phyloP scores from a whole-genome alignment of 2,797 vertebrate genomes.

The Spea hammondii region DNA sequence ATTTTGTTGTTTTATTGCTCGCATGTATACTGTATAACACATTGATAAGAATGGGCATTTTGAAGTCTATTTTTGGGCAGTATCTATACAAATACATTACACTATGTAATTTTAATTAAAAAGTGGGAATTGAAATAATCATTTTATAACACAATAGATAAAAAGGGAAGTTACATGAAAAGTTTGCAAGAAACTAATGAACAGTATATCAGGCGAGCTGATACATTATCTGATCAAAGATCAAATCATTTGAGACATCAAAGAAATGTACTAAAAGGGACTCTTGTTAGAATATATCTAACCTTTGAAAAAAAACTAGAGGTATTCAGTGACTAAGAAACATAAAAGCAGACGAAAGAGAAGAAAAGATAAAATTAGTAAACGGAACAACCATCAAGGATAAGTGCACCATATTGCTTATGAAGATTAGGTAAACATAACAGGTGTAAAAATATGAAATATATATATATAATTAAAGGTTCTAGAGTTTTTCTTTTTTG shows the following conservation, averaged over 20 bases:
- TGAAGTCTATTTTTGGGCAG: no score
- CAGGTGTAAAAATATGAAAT: no score
- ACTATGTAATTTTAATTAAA: no score
- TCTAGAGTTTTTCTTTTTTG: no score
- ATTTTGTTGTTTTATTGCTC: no score
- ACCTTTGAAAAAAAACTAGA: constrained; percentile 10
- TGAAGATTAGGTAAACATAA: no score
- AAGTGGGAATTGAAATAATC: neutral
- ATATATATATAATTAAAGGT: no score
- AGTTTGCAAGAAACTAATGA: constrained; percentile 27
- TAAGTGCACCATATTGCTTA: no score
- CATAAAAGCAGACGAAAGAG: constrained; percentile 7
- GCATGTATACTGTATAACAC: no score
- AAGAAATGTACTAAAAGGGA: constrained; percentile 33
- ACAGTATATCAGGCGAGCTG: constrained; percentile 27
- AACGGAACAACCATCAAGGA: neutral
- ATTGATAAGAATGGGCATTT: no score
- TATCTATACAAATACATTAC: no score
- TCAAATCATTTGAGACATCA: constrained; percentile 44
- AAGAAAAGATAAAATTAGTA: neutral
- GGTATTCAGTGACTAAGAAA: neutral
- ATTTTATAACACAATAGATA: constrained; percentile 5
- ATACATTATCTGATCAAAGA: constrained; percentile 38
- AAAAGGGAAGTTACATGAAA: constrained; percentile 14
- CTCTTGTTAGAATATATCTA: constrained; percentile 24